A percentile compares a stretch with the other conserved stretches of the same genome.
Evolutionary conservation across 2,888 invertebrate genomes (phyloP).

Genomic region (Philhelius pedissequus): DNA sequence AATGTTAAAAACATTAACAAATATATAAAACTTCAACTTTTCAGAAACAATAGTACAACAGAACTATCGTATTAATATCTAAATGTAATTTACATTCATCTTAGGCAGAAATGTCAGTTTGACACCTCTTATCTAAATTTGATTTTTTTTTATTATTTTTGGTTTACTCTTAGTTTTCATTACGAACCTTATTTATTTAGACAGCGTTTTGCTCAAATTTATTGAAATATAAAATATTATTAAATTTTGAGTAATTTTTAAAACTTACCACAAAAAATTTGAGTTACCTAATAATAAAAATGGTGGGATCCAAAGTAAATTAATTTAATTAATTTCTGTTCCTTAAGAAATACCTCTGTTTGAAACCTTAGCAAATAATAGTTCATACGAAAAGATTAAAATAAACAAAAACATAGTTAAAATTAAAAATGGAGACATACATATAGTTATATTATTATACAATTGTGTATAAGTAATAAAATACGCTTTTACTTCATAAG

Average conservation of each 20-base stretch:
- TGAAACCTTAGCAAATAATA: constrained; percentile 44
- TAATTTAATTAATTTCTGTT: not conserved
- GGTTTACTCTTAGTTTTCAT: no score
- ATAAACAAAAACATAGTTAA: constrained; percentile 17
- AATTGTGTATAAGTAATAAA: constrained; percentile 76
- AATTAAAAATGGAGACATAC: constrained; percentile 35
- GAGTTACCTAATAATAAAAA: not conserved
- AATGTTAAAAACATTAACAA: no score
- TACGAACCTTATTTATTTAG: no score
- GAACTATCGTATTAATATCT: no score
- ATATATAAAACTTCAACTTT: no score
- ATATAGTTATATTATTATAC: constrained; percentile 61
- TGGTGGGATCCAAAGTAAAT: not conserved
- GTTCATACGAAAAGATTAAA: constrained; percentile 21
- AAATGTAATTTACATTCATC: no score
- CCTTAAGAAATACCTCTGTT: constrained; percentile 34
- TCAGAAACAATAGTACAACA: no score
- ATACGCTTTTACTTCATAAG: constrained; percentile 78
- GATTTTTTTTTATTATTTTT: no score
- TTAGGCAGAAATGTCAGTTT: no score
- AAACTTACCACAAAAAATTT: constrained; percentile 24
- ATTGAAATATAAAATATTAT: not conserved
- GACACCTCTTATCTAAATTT: no score
- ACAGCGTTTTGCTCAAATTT: not conserved
- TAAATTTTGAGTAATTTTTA: not conserved